A percentile compares a stretch with the other conserved stretches of the same genome.
Evolutionary conservation across 1,140 invertebrate species (phyloP).

Genomic region (Tetramorium simillimum): DNA sequence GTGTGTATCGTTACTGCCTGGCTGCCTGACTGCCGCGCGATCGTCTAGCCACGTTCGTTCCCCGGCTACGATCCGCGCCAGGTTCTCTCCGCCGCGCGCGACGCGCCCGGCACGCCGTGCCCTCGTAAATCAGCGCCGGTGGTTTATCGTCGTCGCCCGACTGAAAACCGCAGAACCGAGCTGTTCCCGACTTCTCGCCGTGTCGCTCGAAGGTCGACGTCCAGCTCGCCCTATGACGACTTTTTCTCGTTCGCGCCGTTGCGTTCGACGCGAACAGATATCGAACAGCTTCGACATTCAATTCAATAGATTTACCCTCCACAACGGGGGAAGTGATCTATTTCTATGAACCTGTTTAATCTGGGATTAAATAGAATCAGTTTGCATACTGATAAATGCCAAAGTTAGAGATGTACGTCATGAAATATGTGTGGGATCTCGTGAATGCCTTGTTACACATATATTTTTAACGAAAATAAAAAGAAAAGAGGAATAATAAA

Average conservation of each 20-base stretch:
- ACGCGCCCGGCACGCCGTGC: constrained; percentile 21
- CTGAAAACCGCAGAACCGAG: constrained; percentile 46
- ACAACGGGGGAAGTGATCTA: background rate
- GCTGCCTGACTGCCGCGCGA: constrained; percentile 29
- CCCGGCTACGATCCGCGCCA: constrained; percentile 29
- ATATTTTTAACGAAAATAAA: background rate
- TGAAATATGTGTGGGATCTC: background rate
- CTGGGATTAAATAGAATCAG: background rate
- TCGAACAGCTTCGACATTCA: background rate
- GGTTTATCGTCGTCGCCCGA: constrained; percentile 62
- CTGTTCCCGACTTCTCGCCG: constrained; percentile 20
- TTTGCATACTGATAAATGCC: constrained; percentile 43
- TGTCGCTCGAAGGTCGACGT: background rate
- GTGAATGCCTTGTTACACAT: background rate
- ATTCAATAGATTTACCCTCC: background rate
- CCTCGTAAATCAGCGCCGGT: constrained; percentile 71
- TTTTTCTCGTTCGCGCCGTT: background rate
- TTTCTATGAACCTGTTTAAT: constrained; percentile 14
- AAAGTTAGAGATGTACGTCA: constrained; percentile 3
- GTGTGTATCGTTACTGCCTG: constrained; percentile 73
- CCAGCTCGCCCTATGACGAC: background rate
- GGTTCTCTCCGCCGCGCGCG: constrained; percentile 42
- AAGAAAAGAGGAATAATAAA: background rate
- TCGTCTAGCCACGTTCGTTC: background rate
- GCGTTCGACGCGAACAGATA: background rate